Evolutionary conservation across 2,888 invertebrate genomes (phyloP).

Genomic region (Lasioglossum pauxillum): DNA sequence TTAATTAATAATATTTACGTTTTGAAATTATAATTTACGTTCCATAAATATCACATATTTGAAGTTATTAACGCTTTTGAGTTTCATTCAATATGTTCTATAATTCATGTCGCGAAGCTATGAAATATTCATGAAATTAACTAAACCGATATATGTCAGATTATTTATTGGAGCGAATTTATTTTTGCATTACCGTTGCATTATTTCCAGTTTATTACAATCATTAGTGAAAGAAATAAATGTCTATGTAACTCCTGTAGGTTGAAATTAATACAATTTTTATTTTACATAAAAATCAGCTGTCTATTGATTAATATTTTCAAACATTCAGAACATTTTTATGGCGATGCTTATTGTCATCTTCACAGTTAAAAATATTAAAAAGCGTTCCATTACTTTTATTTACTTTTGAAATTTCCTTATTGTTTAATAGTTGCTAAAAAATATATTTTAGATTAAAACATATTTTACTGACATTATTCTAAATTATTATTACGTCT

Average conservation of each 20-base stretch:
- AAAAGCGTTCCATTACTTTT: neutral
- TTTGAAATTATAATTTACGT: neutral
- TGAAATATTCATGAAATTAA: slow-evolving; percentile 18
- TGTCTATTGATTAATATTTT: neutral
- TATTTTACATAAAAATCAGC: neutral
- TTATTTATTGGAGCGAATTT: neutral
- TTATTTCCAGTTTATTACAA: neutral
- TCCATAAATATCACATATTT: slow-evolving; percentile 3
- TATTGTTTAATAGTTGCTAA: neutral
- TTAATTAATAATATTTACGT: neutral
- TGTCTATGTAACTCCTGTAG: neutral
- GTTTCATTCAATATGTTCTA: slow-evolving; percentile 5
- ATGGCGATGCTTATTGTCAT: neutral
- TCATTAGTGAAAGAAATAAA: neutral
- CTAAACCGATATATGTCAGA: neutral
- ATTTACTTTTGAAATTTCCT: neutral
- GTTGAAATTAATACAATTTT: neutral
- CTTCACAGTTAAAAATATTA: neutral
- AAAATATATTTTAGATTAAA: too few species aligned
- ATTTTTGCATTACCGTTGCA: neutral
- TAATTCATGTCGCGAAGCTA: neutral
- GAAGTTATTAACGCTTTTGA: slow-evolving; percentile 4
- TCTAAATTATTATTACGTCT: too few species aligned
- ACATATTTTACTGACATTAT: too few species aligned
- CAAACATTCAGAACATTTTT: neutral